Evolutionary conservation across 2,797 vertebrate species (phyloP), one percentile per base, ranked within the genome.

Genomic region (Anguilla anguilla): DNA sequence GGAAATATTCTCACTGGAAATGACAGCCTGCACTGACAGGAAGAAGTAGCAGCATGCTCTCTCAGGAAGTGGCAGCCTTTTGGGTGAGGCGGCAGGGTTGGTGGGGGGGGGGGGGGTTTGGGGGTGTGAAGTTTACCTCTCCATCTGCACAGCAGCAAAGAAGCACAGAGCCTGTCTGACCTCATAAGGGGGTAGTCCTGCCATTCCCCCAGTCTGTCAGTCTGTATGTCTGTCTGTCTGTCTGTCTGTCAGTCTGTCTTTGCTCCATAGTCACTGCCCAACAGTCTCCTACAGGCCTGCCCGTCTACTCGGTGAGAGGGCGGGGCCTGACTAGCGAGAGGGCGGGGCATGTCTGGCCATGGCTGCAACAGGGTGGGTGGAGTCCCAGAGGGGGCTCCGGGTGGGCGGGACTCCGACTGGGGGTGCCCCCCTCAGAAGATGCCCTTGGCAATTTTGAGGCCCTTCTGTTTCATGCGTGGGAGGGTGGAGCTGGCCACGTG

Each of bases 401-500:
- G 64, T 82, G 2, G 22, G 15, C 17, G 25, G 85, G 43, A 25
- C 46, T 72, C 79, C 61, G 39, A 13, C 0, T 39, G 87, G 81
- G 84, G 90, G 79, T 84, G 43, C 85, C 84, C 51, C 87, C 67
- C 87, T 95, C 92, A 97, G 96, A 98, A 97, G 95, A 98, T 97
- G 93, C 97, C 97, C 87, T 97, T 98, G 88, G 97, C 96, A 0
- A 98, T 97, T 93, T 96, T 97, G 90, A 98, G 96, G 89, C 97
- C 97, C 84, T 97, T 97, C 93, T 97, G 97, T 90, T 97, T 97
- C 97, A 97, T 96, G 64, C 97, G 95, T 3, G 97, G 97, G 89
- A 98, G 92, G 3, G 97, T 97, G 31, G 97, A 98, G 93, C 97
- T 98, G 92, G 97, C 94, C 57, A 97, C 97, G 0, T 97, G 97